A percentile compares a stretch with the other conserved stretches of the same genome.
These are phyloP conservation scores for Vulpes ferrilata DNA, from an alignment of 2,113 vertebrate genomes.

Conservation along the genomic window DNA sequence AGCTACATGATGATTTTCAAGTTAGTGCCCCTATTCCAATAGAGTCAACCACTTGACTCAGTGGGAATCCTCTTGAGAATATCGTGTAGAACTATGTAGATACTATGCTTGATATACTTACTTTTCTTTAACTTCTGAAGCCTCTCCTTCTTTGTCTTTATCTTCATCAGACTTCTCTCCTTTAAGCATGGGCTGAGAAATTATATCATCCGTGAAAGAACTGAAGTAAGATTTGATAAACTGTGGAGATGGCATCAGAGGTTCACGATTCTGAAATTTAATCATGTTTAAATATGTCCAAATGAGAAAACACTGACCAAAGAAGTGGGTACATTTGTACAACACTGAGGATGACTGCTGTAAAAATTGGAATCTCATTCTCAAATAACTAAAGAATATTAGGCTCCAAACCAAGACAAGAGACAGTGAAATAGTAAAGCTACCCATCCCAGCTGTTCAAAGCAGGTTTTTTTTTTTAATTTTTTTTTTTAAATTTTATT, in stretches of 20 bases:
- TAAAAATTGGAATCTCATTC: conserved; percentile 40
- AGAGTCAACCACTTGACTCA: not conserved
- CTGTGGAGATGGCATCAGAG: conserved; percentile 99
- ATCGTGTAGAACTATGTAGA: not conserved
- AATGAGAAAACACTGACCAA: conserved; percentile 42
- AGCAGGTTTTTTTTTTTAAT: not conserved
- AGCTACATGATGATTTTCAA: not conserved
- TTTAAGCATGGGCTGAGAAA: conserved; percentile 98
- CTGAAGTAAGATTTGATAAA: conserved; percentile 99
- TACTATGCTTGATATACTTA: conserved; percentile 79
- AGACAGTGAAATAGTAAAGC: not conserved
- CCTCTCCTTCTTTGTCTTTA: conserved; percentile 98
- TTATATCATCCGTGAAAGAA: conserved; percentile 99
- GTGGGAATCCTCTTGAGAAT: not conserved
- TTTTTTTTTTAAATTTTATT: no score
- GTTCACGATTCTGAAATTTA: conserved; percentile 95
- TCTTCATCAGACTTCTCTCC: conserved; percentile 99
- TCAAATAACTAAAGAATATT: conserved; percentile 31
- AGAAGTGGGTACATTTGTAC: conserved; percentile 29
- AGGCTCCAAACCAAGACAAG: conserved; percentile 14
- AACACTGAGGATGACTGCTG: conserved; percentile 11
- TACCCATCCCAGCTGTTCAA: not conserved
- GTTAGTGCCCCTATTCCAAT: not conserved
- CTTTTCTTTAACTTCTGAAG: conserved; percentile 96
- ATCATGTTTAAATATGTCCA: conserved; percentile 50